A percentile compares a stretch with the other conserved stretches of the same genome.
Conservation (phyloP, 2,888 invertebrate genomes). For the Cheilosia vernalis region DNA sequence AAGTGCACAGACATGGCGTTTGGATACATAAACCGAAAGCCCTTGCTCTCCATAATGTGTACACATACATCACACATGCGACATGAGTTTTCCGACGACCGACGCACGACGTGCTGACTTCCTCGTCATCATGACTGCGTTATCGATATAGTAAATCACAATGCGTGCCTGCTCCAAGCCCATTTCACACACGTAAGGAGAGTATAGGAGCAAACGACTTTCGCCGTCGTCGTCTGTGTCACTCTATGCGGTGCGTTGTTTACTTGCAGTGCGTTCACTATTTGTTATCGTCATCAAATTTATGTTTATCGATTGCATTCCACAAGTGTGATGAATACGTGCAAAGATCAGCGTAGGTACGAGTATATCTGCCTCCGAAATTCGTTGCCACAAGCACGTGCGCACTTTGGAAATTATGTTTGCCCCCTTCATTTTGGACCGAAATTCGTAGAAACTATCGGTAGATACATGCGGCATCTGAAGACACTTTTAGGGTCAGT, state of each 20-base stretch:
- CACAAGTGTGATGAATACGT: conserved; percentile 34
- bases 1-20: conserved; percentile 1
- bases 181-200: too few relatives aligned
- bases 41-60: too few relatives aligned
- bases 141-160: conserved; percentile 28
- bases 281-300: conserved; percentile 27
- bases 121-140: conserved; percentile 6
- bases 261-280: conserved; percentile 46
- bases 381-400: too few relatives aligned
- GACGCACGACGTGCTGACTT: conserved; percentile 3
- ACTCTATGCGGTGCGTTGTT: not conserved
- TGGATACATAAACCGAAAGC: not conserved
- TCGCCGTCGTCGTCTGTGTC: not conserved
- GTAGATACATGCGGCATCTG: too few relatives aligned
- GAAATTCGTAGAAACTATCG: too few relatives aligned
- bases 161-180: conserved; percentile 11
- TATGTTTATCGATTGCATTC: conserved; percentile 42
- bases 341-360: conserved; percentile 21
- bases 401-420: too few relatives aligned
- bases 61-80: too few relatives aligned
- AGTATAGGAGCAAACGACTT: too few relatives aligned
- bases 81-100: not conserved
- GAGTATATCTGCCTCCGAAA: too few relatives aligned
- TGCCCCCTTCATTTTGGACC: too few relatives aligned
- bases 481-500: too few relatives aligned